phyloP scores from a whole-genome alignment of 2,797 vertebrate genomes.

The Brachyrhaphis roseni region DNA sequence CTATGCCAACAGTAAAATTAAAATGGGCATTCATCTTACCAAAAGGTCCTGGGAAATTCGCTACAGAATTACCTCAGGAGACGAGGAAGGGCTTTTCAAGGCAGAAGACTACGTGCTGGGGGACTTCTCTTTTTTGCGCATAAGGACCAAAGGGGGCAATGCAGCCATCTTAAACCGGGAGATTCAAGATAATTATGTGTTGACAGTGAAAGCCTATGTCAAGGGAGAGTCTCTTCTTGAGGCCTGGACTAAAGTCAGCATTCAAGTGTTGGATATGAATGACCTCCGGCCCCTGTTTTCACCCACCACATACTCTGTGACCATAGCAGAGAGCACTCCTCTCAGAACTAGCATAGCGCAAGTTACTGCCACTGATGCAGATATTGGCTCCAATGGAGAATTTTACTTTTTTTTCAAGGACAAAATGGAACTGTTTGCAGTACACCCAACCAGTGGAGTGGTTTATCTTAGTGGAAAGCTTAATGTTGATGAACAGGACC shows the following conservation, averaged over 20 bases:
- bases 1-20: conserved; percentile 91
- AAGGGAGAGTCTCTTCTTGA: conserved; percentile 91
- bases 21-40: conserved; percentile 91
- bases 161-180: conserved; percentile 97
- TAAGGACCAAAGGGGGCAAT: conserved; percentile 98
- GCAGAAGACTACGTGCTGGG: conserved; percentile 94
- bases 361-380: conserved; percentile 96
- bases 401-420: conserved; percentile 99
- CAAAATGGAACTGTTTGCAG: conserved; percentile 93
- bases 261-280: conserved; percentile 98
- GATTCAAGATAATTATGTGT: conserved; percentile 95
- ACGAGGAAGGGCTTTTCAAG: conserved; percentile 97
- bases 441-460: conserved; percentile 96
- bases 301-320: conserved; percentile 96
- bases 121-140: conserved; percentile 96
- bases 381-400: conserved; percentile 97
- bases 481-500: conserved; percentile 88
- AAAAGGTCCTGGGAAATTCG: conserved; percentile 95
- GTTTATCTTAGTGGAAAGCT: conserved; percentile 93
- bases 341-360: conserved; percentile 97
- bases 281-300: conserved; percentile 97
- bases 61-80: conserved; percentile 94
- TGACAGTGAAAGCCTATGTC: conserved; percentile 94
- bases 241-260: conserved; percentile 94
- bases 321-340: conserved; percentile 93